phyloP scores from a whole-genome alignment of 2,113 vertebrate genomes.

The Mustelus asterias region DNA sequence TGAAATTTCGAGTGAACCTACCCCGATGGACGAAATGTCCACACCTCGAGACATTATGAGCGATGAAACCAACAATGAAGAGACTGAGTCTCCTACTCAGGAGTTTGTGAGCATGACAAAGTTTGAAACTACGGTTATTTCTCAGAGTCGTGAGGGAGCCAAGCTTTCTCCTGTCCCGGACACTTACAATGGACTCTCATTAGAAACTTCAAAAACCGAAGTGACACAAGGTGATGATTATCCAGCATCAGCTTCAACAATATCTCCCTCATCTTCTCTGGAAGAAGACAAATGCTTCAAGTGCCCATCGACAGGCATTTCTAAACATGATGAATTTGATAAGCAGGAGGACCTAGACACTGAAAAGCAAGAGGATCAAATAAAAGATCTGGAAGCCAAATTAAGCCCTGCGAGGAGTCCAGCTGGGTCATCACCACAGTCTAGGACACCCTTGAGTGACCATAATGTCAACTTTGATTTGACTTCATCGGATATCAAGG shows the following conservation, averaged over 20 bases:
- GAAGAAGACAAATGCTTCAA: constrained; percentile 79
- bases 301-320: constrained; percentile 44
- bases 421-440: constrained; percentile 61
- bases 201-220: constrained; percentile 75
- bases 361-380: constrained; percentile 51
- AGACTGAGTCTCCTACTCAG: constrained; percentile 75
- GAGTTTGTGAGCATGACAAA: constrained; percentile 67
- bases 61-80: constrained; percentile 83
- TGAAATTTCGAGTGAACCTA: constrained; percentile 86
- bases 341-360: constrained; percentile 42
- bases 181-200: constrained; percentile 57
- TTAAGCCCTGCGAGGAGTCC: constrained; percentile 53
- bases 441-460: constrained; percentile 79
- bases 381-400: constrained; percentile 50
- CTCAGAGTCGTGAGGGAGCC: constrained; percentile 62
- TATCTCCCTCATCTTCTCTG: constrained; percentile 81
- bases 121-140: constrained; percentile 58
- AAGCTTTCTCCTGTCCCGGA: constrained; percentile 62
- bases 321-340: constrained; percentile 41
- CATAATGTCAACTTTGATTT: constrained; percentile 73
- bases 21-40: constrained; percentile 90
- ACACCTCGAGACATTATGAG: constrained; percentile 83
- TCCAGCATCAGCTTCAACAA: constrained; percentile 77
- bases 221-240: constrained; percentile 85
- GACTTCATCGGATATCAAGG: constrained; percentile 65